Evolutionary conservation across 2,113 vertebrate genomes (phyloP).

Genomic region (Pluvianellus socialis): DNA sequence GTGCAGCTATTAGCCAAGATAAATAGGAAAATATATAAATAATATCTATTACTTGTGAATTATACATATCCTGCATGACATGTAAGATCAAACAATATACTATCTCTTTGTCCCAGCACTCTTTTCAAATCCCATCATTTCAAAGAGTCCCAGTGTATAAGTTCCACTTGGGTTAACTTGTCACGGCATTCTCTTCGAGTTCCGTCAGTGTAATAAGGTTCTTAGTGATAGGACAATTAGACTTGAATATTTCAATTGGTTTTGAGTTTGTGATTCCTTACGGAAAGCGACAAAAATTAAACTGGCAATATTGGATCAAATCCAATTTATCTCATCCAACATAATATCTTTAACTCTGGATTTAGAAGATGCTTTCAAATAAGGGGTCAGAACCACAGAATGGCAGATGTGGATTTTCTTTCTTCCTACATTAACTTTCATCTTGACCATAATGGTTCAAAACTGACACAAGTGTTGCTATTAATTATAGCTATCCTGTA

Average conservation of each 20-base stretch:
- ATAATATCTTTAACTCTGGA: background rate
- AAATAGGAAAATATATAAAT: background rate
- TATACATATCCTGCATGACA: background rate
- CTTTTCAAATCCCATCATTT: background rate
- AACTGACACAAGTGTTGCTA: background rate
- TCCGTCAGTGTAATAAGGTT: background rate
- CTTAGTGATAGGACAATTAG: background rate
- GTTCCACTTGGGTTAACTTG: background rate
- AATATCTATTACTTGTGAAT: background rate
- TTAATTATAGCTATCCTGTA: background rate
- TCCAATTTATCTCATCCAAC: background rate
- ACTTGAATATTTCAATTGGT: background rate
- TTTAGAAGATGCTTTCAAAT: background rate
- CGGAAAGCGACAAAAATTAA: background rate
- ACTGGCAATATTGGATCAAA: background rate
- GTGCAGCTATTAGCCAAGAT: background rate
- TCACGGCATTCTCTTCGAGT: background rate
- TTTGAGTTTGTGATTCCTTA: background rate
- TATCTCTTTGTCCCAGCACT: background rate
- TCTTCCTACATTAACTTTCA: background rate
- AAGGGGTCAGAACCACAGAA: background rate
- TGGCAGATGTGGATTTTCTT: background rate
- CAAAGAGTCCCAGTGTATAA: background rate
- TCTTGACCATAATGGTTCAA: background rate
- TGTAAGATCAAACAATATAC: background rate